Conservation (phyloP, 1,140 invertebrate species). For the Aphaenogaster rudis region DNA sequence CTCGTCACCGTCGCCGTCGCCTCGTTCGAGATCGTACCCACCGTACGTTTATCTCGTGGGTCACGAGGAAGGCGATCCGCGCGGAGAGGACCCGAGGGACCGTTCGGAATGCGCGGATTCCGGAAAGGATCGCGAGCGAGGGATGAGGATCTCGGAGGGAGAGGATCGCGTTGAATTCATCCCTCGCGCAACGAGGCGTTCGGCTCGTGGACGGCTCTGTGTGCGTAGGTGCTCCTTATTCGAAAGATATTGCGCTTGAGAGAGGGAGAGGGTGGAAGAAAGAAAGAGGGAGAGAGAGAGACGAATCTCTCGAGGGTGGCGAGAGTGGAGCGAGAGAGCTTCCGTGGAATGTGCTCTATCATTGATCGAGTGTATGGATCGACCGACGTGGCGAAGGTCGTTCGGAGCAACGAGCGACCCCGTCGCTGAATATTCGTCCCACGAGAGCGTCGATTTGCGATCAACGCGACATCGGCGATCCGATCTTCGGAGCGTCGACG, state of each 20-base stretch:
- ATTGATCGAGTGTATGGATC: slow-evolving; percentile 39
- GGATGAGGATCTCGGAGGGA: not conserved
- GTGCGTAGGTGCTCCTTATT: slow-evolving; percentile 7
- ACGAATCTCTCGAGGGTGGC: not conserved
- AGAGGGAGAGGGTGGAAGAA: not conserved
- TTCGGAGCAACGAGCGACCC: not conserved
- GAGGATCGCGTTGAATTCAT: not conserved
- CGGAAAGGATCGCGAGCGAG: not conserved
- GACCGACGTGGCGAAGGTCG: slow-evolving; percentile 50
- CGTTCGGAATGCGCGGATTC: not conserved
- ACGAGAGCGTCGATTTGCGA: not conserved
- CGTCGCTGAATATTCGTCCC: slow-evolving; percentile 5
- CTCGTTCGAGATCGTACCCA: not conserved
- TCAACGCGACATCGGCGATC: not conserved
- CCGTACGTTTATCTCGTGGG: not conserved
- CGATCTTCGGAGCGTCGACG: not conserved
- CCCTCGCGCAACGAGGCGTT: not conserved
- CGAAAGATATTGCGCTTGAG: not conserved
- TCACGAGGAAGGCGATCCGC: not conserved
- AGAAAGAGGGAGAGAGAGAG: not conserved
- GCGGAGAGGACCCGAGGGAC: too few species aligned
- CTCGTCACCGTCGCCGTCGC: slow-evolving; percentile 3
- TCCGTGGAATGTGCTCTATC: slow-evolving; percentile 21
- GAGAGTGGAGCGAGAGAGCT: not conserved
- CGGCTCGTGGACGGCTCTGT: not conserved